Evolutionary conservation across 2,797 vertebrate genomes (phyloP).

Genomic region (Acanthopagrus latus): DNA sequence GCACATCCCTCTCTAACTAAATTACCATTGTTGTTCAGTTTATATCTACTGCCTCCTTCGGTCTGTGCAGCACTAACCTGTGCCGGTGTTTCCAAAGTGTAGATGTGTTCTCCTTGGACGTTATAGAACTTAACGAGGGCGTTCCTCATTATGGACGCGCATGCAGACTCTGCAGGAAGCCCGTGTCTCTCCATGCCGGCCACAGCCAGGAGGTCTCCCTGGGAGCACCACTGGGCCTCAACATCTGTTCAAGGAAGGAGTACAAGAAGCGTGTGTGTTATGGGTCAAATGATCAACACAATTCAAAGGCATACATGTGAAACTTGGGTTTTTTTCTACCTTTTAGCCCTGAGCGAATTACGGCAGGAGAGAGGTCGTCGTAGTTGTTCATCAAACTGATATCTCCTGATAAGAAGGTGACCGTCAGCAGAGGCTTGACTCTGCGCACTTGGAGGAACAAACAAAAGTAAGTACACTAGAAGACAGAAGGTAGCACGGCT

Average conservation of each 20-base stretch:
- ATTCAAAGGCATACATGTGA: not conserved
- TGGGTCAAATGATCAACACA: not conserved
- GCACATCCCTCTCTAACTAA: not conserved
- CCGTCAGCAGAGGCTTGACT: slow-evolving; percentile 95
- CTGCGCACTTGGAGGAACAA: slow-evolving; percentile 84
- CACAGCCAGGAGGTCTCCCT: slow-evolving; percentile 97
- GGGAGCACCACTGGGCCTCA: slow-evolving; percentile 98
- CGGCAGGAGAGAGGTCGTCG: slow-evolving; percentile 95
- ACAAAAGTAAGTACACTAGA: slow-evolving; percentile 20
- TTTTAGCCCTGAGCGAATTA: slow-evolving; percentile 97
- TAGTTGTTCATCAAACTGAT: slow-evolving; percentile 99
- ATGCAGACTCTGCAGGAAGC: slow-evolving; percentile 87
- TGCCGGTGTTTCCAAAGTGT: slow-evolving; percentile 96
- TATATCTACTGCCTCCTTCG: not conserved
- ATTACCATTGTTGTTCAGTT: not conserved
- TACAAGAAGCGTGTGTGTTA: not conserved
- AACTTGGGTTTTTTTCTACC: slow-evolving; percentile 78
- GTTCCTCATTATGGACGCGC: slow-evolving; percentile 89
- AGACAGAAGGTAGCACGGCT: not conserved
- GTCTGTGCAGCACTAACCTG: slow-evolving; percentile 84
- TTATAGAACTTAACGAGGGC: slow-evolving; percentile 98
- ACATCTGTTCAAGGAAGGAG: slow-evolving; percentile 87
- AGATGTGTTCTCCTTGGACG: slow-evolving; percentile 97
- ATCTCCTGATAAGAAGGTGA: slow-evolving; percentile 98
- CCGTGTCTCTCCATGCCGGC: slow-evolving; percentile 96